A percentile compares a stretch with the other conserved stretches of the same genome.
Conservation (phyloP, 2,797 vertebrate genomes). For the Loriculus beryllinus region DNA sequence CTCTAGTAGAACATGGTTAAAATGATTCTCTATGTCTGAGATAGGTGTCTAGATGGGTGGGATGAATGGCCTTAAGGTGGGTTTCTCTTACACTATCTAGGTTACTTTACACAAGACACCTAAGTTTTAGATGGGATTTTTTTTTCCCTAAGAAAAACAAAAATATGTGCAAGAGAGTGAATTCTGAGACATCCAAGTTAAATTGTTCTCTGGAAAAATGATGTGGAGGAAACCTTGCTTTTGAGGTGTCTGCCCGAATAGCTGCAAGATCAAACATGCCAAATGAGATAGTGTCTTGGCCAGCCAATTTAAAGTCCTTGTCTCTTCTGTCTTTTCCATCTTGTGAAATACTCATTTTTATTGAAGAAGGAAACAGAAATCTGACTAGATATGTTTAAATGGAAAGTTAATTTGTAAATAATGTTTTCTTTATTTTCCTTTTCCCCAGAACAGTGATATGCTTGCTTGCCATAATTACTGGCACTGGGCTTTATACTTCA, state of each 20-base stretch:
- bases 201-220: neutral
- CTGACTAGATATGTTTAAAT: neutral
- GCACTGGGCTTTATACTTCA: constrained; percentile 93
- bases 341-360: neutral
- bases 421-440: neutral
- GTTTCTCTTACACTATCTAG: neutral
- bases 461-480: constrained; percentile 94
- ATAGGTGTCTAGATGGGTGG: neutral
- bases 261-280: neutral
- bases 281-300: neutral
- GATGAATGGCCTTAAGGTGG: neutral
- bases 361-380: neutral
- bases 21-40: neutral
- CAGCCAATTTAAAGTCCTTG: neutral
- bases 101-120: neutral
- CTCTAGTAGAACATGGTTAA: neutral
- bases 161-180: neutral
- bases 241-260: neutral
- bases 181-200: neutral
- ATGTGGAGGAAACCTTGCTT: neutral
- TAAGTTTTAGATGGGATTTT: neutral
- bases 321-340: neutral
- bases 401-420: neutral
- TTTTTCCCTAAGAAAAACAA: neutral
- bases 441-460: constrained; percentile 81